Percentiles rank a stretch among this genome's conserved stretches.
phyloP scores from a whole-genome alignment of 2,113 vertebrate genomes.

The Pholis gunnellus region DNA sequence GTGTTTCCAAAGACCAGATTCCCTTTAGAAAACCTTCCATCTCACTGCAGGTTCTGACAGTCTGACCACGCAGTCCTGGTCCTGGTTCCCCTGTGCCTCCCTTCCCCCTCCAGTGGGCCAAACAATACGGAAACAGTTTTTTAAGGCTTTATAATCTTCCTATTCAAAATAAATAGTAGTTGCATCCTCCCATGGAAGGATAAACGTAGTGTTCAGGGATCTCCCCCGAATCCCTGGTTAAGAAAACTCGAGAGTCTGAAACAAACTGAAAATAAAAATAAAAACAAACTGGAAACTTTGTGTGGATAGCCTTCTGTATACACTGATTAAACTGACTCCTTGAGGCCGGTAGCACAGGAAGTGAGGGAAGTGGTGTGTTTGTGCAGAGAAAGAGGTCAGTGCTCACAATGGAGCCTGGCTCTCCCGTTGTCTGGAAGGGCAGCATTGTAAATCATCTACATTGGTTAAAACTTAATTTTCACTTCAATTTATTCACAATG shows the following conservation, averaged over 20 bases:
- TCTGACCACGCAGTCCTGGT: too few relatives aligned
- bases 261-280: neutral
- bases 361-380: slow-evolving; percentile 61
- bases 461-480: neutral
- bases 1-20: too few relatives aligned
- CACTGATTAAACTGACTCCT: neutral
- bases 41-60: too few relatives aligned
- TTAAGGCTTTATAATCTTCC: neutral
- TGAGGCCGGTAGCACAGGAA: slow-evolving; percentile 61
- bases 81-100: too few relatives aligned
- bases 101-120: too few relatives aligned
- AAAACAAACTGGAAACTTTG: neutral
- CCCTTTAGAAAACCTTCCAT: too few relatives aligned
- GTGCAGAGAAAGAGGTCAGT: slow-evolving; percentile 53
- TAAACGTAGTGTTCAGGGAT: neutral
- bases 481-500: neutral
- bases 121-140: too few relatives aligned
- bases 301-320: neutral
- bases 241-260: neutral
- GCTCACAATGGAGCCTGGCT: slow-evolving; percentile 46
- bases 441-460: slow-evolving; percentile 25
- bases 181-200: neutral
- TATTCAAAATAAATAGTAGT: neutral
- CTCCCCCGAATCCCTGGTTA: neutral
- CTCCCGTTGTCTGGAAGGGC: slow-evolving; percentile 13